These are phyloP conservation scores for Netelia inedita DNA, from an alignment of 2,888 invertebrate species.

Conservation along the genomic window DNA sequence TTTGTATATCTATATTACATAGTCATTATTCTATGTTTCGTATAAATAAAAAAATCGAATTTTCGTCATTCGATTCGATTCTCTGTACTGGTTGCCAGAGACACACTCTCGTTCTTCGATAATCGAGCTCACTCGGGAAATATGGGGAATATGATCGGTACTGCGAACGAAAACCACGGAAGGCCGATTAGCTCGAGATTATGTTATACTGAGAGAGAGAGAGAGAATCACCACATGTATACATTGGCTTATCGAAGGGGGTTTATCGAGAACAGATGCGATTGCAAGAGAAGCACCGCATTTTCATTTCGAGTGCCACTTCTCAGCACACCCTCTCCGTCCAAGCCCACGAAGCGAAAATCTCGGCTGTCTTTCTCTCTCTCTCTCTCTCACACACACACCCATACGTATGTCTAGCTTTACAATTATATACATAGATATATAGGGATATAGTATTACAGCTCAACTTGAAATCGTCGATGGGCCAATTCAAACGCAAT, in stretches of 20 bases:
- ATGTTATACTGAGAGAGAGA: not conserved
- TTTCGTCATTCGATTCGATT: conserved; percentile 1
- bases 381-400: conserved; percentile 3
- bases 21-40: not conserved
- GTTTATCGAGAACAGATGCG: conserved; percentile 50
- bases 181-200: conserved; percentile 23
- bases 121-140: not conserved
- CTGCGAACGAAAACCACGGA: conserved; percentile 2
- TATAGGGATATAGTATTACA: conserved; percentile 33
- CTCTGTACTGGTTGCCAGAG: not conserved
- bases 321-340: conserved; percentile 19
- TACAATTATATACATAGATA: conserved; percentile 15
- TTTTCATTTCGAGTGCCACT: conserved; percentile 43
- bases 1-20: not conserved
- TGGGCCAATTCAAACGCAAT: conserved; percentile 50
- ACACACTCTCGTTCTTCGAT: not conserved
- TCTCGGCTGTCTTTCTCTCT: no score
- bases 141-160: not conserved
- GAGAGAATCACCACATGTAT: conserved; percentile 1
- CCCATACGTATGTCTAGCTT: conserved; percentile 6
- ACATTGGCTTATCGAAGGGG: conserved; percentile 25
- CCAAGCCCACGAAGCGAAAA: no score
- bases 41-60: not conserved
- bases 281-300: conserved; percentile 11
- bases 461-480: conserved; percentile 48